These are phyloP conservation scores for Abrostola tripartita DNA, from an alignment of 2,888 invertebrate species.

Conservation along the genomic window DNA sequence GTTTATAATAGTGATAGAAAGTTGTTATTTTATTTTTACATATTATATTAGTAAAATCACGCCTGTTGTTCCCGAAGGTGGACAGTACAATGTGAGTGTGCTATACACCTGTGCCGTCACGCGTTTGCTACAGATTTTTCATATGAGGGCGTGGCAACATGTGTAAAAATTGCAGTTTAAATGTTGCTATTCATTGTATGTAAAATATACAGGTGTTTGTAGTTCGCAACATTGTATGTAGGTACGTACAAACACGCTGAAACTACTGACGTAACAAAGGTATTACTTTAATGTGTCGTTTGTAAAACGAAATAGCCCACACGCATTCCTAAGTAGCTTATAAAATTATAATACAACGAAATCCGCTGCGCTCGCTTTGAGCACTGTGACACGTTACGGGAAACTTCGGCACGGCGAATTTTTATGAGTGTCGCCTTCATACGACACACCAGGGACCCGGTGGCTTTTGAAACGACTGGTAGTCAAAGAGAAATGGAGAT, in stretches of 20 bases:
- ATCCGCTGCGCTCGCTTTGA: constrained; percentile 65
- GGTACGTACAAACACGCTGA: constrained; percentile 1
- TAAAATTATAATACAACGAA: constrained; percentile 75
- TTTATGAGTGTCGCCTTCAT: constrained; percentile 83
- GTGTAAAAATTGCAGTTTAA: too few relatives aligned
- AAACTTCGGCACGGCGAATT: constrained; percentile 82
- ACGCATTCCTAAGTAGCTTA: constrained; percentile 57
- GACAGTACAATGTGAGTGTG: too few relatives aligned
- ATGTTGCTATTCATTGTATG: background rate
- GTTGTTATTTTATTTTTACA: too few relatives aligned
- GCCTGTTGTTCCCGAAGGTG: too few relatives aligned
- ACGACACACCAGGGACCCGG: constrained; percentile 82
- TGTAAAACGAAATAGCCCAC: constrained; percentile 29
- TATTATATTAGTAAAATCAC: too few relatives aligned
- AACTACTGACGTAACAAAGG: constrained; percentile 24
- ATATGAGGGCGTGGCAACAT: too few relatives aligned
- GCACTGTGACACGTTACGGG: constrained; percentile 69
- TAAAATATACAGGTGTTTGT: background rate
- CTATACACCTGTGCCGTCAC: too few relatives aligned
- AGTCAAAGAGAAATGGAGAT: constrained; percentile 88
- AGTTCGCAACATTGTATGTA: constrained; percentile 4
- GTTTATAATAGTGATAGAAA: too few relatives aligned
- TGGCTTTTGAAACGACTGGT: constrained; percentile 84
- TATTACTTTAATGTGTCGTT: constrained; percentile 34
- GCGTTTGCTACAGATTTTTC: too few relatives aligned